Conservation (phyloP, 2,888 invertebrate species). For the Apamea epomidion region DNA sequence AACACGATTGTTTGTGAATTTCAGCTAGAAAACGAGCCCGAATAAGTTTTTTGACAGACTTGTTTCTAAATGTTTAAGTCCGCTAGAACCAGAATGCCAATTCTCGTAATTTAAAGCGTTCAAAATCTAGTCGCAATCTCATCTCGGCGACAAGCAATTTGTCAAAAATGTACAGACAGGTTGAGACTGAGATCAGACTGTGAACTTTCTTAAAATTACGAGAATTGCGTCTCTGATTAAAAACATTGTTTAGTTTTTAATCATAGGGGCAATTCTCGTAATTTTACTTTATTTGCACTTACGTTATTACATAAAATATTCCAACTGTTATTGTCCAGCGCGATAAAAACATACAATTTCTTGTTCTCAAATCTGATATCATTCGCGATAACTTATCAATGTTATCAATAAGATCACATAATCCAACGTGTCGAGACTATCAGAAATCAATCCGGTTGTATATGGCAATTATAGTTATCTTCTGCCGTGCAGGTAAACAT, state of each 20-base stretch:
- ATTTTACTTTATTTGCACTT: no score
- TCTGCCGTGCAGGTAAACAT: slow-evolving; percentile 29
- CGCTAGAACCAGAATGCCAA: no score
- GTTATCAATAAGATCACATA: slow-evolving; percentile 44
- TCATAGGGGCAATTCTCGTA: no score
- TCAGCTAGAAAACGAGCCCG: not conserved
- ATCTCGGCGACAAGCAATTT: no score
- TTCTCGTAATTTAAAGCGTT: no score
- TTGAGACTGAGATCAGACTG: no score
- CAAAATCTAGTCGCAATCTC: no score
- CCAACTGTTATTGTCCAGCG: not conserved
- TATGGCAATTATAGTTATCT: slow-evolving; percentile 41
- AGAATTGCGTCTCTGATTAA: not conserved
- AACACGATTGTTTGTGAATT: not conserved
- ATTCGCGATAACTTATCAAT: slow-evolving; percentile 21
- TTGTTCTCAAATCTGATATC: slow-evolving; percentile 5
- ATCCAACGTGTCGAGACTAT: slow-evolving; percentile 29
- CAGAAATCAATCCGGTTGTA: slow-evolving; percentile 34
- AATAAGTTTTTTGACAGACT: not conserved
- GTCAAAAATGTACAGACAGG: no score
- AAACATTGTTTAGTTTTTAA: not conserved
- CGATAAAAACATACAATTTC: slow-evolving; percentile 6
- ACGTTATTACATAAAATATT: not conserved
- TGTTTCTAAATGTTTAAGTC: not conserved
- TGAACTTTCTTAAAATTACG: no score